These are phyloP conservation scores for Diarsia rubi DNA, from an alignment of 2,888 invertebrate genomes.

Conservation along the genomic window DNA sequence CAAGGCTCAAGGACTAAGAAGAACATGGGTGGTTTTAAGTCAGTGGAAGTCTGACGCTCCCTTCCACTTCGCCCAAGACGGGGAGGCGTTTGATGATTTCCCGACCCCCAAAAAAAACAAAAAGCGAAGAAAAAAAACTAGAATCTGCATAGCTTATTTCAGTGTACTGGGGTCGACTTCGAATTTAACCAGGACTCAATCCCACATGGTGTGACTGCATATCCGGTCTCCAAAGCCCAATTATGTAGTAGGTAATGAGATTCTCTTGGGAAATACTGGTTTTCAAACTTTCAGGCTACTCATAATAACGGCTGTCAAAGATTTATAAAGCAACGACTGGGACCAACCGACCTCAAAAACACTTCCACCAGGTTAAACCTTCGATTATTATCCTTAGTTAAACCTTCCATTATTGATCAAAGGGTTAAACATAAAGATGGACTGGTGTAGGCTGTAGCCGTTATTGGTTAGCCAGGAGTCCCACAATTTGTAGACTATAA, in stretches of 20 bases:
- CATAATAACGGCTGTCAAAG: not conserved
- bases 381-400: too few species aligned
- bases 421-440: not conserved
- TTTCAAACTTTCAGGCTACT: not conserved
- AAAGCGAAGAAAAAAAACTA: too few species aligned
- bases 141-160: not conserved
- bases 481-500: conserved; percentile 1
- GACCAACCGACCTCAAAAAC: not conserved
- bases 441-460: not conserved
- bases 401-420: too few species aligned
- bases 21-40: too few species aligned
- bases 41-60: too few species aligned
- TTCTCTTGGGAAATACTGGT: not conserved
- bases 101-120: too few species aligned
- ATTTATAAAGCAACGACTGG: not conserved
- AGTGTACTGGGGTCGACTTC: not conserved
- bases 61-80: too few species aligned
- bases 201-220: not conserved
- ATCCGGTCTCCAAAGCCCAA: not conserved
- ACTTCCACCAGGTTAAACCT: too few species aligned
- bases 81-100: too few species aligned
- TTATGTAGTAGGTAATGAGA: not conserved
- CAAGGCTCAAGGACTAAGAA: too few species aligned
- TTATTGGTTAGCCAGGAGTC: not conserved
- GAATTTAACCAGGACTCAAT: not conserved